Evolutionary conservation across 2,888 invertebrate species (phyloP), one percentile per base, ranked within the genome.

Genomic region (Conops quadrifasciatus): DNA sequence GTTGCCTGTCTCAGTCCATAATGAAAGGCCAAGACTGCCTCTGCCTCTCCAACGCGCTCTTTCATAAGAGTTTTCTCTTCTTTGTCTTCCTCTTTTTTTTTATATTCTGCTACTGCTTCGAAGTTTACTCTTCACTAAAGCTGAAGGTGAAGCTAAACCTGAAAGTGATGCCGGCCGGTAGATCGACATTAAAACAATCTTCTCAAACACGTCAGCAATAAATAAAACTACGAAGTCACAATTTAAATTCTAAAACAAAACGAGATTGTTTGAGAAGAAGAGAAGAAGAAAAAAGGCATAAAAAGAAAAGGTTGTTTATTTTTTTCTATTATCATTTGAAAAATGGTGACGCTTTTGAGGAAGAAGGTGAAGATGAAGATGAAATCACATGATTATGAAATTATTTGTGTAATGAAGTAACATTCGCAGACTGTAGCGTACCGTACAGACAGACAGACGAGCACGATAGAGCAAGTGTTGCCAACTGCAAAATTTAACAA

Each of bases 111-210:
- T n/a, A n/a, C 24, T 15, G 53, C 53, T n/a, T 24, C 26, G 21
- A 15, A 15, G 13, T 56, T 56, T 56, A n/a, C n/a, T 56, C 21
- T 56, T 56, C 13, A 21, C 53, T 11, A n/a, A 36, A 7, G 9
- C 56, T 21, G 36, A 36, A 36, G 9, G 47, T 19, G 7, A 36
- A 16, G n/a, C 16, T 36, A 16, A 36, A 51, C 65, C 19, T 51
- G 65, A 51, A 36, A 36, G 5, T 36, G 9, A 65, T 51, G 49
- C 51, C 30, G 36, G 69, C 69, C 72, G 72, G 70, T 70, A 36
- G 9, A 36, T 36, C 70, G 72, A 70, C 63, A 66, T 71, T 49
- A 63, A 65, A 59, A 73, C 69, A 63, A 71, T 67, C 70, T 64
- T 26, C 28, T 58, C 24, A 58, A 30, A 65, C 64, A 60, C 65